Evolutionary conservation across 35 echinoderm and acorn worm species (phyloP), one percentile per base, ranked within the genome.

Genomic region (Heliocidaris tuberculata): DNA sequence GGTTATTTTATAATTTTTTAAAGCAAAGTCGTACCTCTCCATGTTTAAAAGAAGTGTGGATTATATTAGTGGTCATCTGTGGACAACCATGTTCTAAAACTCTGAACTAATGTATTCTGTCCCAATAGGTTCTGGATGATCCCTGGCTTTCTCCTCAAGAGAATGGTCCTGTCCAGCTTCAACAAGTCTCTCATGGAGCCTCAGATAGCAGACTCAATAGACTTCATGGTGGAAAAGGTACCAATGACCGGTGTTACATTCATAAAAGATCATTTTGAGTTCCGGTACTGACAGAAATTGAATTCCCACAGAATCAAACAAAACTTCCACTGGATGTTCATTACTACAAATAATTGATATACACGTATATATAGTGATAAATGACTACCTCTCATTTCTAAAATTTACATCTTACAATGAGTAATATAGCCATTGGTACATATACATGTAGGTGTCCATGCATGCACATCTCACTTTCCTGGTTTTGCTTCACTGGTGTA

Each of bases 141-240:
- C 70, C 98, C 98, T 27, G 97, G 95, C 19, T 99, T 99, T 70
- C 71, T 99, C 0, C 93, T 99, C 71, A 99, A 99, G 92, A 99
- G 96, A 88, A 97, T 96, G 92, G 98, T 99, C 15, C 49, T 99
- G 42, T 92, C 88, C 35, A 97, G 95, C 60, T 99, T 99, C 94
- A 94, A 95, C 48, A 94, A 90, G 0, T 85, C 93, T 17, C 93
- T 95, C 31, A 88, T 85, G 59, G 98, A 99, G 92, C 56, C 49
- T 5, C 94, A 96, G 47, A 99, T 99, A 11, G 95, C 96, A 21
- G 96, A 99, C 56, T 97, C 96, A 6, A 96, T 99, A 27, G 98
- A 99, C 90, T 99, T 99, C 88, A 99, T 99, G 94, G 98, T 99
- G 13, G 98, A 99, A 95, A 99, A 96, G 96, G 98, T 99, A 94